Evolutionary conservation across 1,140 invertebrate species (phyloP).

Genomic region (Asobara japonica): DNA sequence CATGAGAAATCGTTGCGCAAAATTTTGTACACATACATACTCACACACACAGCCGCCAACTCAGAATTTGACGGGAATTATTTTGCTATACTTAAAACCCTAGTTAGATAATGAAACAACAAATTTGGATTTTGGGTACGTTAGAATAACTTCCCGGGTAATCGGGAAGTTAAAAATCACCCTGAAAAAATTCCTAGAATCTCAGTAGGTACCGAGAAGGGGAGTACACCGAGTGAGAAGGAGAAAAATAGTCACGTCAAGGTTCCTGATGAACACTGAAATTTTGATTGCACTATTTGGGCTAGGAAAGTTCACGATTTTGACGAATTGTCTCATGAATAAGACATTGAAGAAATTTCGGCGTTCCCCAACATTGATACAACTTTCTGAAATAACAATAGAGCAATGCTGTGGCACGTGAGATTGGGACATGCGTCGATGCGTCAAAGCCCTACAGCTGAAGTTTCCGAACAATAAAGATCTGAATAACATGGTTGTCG

Average conservation of each 20-base stretch:
- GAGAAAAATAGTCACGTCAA: neutral
- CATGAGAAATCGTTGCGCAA: no score
- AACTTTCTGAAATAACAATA: neutral
- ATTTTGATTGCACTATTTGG: conserved; percentile 14
- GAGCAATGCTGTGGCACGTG: neutral
- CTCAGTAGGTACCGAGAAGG: no score
- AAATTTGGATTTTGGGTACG: no score
- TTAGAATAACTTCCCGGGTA: no score
- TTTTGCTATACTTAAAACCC: no score
- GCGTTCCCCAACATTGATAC: neutral
- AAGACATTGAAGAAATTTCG: neutral
- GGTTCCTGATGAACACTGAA: conserved; percentile 11
- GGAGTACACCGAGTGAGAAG: no score
- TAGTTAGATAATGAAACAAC: no score
- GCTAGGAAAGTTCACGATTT: conserved; percentile 25
- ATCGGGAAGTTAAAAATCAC: no score
- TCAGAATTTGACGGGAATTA: no score
- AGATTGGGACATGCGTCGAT: neutral
- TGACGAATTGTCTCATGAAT: conserved; percentile 18
- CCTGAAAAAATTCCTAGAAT: no score
- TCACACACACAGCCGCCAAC: no score
- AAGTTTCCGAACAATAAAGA: neutral
- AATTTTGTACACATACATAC: no score
- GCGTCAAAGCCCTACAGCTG: neutral
- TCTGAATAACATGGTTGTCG: neutral